Evolutionary conservation across 2,888 invertebrate genomes (phyloP).

Genomic region (Tipula unca): DNA sequence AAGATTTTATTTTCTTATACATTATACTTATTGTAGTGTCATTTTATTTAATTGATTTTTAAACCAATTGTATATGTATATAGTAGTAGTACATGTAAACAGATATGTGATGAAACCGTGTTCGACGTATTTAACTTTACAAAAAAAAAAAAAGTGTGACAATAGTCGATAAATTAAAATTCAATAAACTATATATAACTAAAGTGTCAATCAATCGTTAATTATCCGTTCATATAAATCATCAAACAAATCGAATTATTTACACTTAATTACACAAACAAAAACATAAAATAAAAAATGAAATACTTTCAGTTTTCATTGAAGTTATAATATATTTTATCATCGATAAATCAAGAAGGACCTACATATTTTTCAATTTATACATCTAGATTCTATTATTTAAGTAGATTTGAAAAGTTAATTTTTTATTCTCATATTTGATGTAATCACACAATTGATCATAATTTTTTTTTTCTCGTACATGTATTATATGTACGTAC

Average conservation of each 20-base stretch:
- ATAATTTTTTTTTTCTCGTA: not conserved
- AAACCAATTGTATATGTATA: not conserved
- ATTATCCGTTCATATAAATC: not conserved
- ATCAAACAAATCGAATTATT: slow-evolving; percentile 2
- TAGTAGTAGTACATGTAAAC: not conserved
- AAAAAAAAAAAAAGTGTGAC: not conserved
- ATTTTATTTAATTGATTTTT: not conserved
- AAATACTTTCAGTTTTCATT: slow-evolving; percentile 9
- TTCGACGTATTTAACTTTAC: not conserved
- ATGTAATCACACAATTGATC: not conserved
- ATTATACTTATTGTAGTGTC: not conserved
- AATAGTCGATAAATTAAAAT: not conserved
- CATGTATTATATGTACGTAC: not conserved
- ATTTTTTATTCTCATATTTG: not conserved
- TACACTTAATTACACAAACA: slow-evolving; percentile 1
- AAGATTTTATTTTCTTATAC: not conserved
- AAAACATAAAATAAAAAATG: too few relatives aligned
- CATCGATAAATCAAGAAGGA: not conserved
- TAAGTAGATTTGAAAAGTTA: not conserved
- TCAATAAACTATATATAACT: not conserved
- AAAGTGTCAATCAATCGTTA: not conserved
- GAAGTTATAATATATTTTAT: not conserved
- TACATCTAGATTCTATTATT: not conserved
- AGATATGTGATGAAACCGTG: not conserved
- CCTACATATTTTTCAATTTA: not conserved